These are phyloP conservation scores for Pristionchus maxplancki DNA, from an alignment of 2,888 invertebrate genomes.

Conservation along the genomic window DNA sequence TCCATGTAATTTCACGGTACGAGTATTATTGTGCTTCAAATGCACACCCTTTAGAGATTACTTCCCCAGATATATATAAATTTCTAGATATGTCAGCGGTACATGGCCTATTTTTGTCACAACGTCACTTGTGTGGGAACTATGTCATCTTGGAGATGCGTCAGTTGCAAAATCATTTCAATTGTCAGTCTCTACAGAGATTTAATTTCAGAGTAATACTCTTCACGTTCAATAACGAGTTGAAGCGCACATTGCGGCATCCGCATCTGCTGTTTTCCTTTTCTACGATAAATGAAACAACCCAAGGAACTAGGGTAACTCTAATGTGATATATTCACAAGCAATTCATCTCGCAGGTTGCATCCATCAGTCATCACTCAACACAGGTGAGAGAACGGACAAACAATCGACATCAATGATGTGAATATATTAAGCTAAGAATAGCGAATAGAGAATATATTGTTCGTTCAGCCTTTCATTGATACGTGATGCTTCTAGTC, in stretches of 20 bases:
- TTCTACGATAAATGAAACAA: neutral
- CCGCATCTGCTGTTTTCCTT: slow-evolving; percentile 18
- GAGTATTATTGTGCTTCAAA: neutral
- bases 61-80: too few relatives aligned
- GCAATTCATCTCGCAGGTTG: neutral
- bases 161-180: too few relatives aligned
- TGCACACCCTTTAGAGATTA: too few relatives aligned
- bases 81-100: neutral
- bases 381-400: neutral
- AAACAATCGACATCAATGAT: neutral
- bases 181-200: too few relatives aligned
- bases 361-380: neutral
- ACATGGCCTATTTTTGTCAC: neutral
- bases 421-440: too few relatives aligned
- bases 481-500: too few relatives aligned
- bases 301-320: neutral
- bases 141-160: slow-evolving; percentile 33
- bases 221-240: slow-evolving; percentile 5
- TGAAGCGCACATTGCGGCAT: neutral
- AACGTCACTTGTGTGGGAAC: slow-evolving; percentile 10
- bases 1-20: neutral
- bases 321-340: neutral
- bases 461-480: too few relatives aligned
- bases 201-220: slow-evolving; percentile 22
- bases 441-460: too few relatives aligned